Percentiles rank a stretch among this genome's conserved stretches.
Evolutionary conservation across 2,888 invertebrate species (phyloP).

Genomic region (Tetragonisca angustula): DNA sequence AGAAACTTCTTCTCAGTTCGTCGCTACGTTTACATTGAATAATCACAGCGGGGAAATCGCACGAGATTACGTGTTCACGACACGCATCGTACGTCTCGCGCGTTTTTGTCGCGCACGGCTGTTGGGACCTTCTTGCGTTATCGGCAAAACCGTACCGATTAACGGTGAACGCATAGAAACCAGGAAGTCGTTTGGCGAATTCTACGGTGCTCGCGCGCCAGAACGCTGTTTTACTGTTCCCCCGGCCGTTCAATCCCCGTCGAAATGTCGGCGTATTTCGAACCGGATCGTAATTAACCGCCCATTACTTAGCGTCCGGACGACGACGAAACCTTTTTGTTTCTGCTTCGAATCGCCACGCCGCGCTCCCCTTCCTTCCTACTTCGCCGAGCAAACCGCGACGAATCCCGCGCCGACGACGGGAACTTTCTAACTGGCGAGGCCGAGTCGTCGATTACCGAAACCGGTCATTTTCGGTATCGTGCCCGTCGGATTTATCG

Average conservation of each 20-base stretch:
- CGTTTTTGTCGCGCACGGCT: conserved; percentile 14
- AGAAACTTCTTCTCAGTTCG: background rate
- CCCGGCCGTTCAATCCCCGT: conserved; percentile 55
- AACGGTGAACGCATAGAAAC: conserved; percentile 63
- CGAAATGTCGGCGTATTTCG: conserved; percentile 62
- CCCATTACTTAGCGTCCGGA: conserved; percentile 57
- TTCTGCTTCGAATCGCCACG: conserved; percentile 48
- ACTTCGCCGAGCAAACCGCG: conserved; percentile 31
- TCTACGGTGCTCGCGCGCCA: conserved; percentile 50
- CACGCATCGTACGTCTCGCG: conserved; percentile 1
- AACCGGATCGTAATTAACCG: conserved; percentile 65
- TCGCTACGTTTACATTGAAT: background rate
- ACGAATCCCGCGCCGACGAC: conserved; percentile 36
- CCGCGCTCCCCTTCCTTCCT: conserved; percentile 38
- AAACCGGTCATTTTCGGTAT: conserved; percentile 68
- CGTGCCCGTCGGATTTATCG: conserved; percentile 54
- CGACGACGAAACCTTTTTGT: conserved; percentile 59
- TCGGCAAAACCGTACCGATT: conserved; percentile 64
- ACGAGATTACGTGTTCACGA: conserved; percentile 1
- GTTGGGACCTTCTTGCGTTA: conserved; percentile 27
- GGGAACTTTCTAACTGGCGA: conserved; percentile 70
- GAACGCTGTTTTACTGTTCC: conserved; percentile 59
- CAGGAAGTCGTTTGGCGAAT: conserved; percentile 68
- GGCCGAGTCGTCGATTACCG: conserved; percentile 51
- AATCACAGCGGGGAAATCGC: background rate